Conservation (phyloP, 2,797 vertebrate species). For the Meda fulgida region DNA sequence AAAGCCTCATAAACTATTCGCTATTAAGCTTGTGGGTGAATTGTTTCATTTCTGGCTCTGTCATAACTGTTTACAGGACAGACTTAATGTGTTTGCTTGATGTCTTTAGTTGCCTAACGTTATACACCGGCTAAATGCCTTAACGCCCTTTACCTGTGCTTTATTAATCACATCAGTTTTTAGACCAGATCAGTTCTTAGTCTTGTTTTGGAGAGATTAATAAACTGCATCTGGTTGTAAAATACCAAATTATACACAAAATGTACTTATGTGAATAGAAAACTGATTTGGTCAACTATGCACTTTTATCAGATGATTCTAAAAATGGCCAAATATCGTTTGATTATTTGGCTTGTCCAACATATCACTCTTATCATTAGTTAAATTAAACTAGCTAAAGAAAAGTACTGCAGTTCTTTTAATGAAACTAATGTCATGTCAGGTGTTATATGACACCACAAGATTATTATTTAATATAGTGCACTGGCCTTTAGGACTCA, state of each 20-base stretch:
- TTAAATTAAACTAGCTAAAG: neutral
- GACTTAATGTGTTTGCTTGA: neutral
- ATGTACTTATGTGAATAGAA: neutral
- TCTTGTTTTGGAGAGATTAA: neutral
- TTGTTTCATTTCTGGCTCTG: neutral
- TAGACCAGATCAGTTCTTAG: neutral
- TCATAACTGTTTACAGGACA: neutral
- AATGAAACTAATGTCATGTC: neutral
- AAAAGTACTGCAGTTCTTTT: neutral
- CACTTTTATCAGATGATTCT: neutral
- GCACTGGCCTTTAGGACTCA: neutral
- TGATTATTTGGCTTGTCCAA: neutral
- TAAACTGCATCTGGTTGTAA: neutral
- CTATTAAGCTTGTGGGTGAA: too few relatives aligned
- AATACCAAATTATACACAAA: neutral
- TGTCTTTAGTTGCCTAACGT: neutral
- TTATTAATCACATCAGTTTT: neutral
- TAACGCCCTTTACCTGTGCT: neutral
- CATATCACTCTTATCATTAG: neutral
- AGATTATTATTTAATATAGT: neutral
- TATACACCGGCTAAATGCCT: neutral
- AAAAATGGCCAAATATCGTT: neutral
- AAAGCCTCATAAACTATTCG: neutral
- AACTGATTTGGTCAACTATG: neutral
- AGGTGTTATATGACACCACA: neutral